Evolutionary conservation across 92 coral and sea anemone species (phyloP), one percentile per base, ranked within the genome.

Genomic region (Parazoanthus swiftii): DNA sequence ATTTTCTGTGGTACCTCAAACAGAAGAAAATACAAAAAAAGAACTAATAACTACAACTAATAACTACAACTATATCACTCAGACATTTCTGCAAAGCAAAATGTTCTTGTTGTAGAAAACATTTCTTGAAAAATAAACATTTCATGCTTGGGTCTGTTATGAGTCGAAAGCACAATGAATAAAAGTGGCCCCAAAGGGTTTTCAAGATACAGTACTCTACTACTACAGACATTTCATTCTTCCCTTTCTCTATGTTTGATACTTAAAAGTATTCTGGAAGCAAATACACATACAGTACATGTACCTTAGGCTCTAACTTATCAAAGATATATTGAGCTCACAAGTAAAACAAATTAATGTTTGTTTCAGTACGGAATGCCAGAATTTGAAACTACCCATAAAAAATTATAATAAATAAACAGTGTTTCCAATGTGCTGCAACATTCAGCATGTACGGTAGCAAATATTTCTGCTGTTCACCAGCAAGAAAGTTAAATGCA

Each of bases 361-460:
- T 25, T 72, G 42, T 72, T 72, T 56, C 65, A 56, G 65, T 56
- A 56, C 65, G 65, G 65, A 56, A 56, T 56, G 65, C 65, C 76
- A 72, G 76, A 0, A 72, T 29, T 72, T 72, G 76, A 72, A 72
- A 72, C 76, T 72, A 72, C 37, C 76, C 37, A 72, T n/a, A 72
- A 4, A 72, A 56, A 56, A 44, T 56, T 0, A 56, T 56, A 56
- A 0, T 56, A 15, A 72, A n/a, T 72, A 72, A 67, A 67, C 9
- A 67, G 76, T 72, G 76, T 72, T 72, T 72, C 76, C 76, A 72
- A 72, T 72, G 76, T 72, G 76, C 76, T 72, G 37, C 37, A 72
- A 72, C 76, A 72, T 72, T 72, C 76, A 72, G 37, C 16, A 56
- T 56, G 65, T 56, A 56, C 65, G 65, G 65, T 56, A 56, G 65